Conservation (phyloP, 2,797 vertebrate species). For the Syngnathus rostellatus region DNA sequence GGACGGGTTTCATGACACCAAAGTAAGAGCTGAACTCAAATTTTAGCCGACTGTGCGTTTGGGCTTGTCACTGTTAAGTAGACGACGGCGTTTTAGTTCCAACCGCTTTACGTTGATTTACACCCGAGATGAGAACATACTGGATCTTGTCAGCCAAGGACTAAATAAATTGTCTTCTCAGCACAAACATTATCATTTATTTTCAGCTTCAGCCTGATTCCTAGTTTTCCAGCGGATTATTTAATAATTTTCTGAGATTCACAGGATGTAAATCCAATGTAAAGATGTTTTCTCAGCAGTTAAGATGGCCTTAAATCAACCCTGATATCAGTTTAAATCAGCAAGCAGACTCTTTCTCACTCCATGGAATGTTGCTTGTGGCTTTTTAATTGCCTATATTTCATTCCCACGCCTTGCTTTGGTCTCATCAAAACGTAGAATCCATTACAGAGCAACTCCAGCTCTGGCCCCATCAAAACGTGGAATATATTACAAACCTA, state of each 20-base stretch:
- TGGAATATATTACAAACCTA: conserved; percentile 20
- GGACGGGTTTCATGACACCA: not conserved
- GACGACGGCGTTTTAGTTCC: not conserved
- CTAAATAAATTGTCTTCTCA: not conserved
- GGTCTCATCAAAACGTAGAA: conserved; percentile 36
- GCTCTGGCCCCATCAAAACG: conserved; percentile 39
- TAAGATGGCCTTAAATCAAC: conserved; percentile 24
- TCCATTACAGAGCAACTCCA: conserved; percentile 20
- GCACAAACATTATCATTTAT: too few species aligned
- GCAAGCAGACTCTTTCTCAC: conserved; percentile 30
- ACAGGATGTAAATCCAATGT: conserved; percentile 8
- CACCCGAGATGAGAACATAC: not conserved
- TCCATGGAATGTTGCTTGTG: conserved; percentile 26
- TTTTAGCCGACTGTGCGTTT: not conserved
- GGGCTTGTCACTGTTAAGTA: not conserved
- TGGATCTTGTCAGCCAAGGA: not conserved
- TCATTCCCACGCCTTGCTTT: conserved; percentile 26
- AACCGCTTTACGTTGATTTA: not conserved
- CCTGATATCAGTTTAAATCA: conserved; percentile 29
- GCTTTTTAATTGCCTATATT: conserved; percentile 46
- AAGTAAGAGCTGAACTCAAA: not conserved
- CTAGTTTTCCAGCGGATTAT: not conserved
- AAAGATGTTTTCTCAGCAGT: conserved; percentile 31
- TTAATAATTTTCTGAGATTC: not conserved
- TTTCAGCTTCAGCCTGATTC: not conserved